Conservation (phyloP, 64 coral and sea anemone species). For the Porites lutea region DNA sequence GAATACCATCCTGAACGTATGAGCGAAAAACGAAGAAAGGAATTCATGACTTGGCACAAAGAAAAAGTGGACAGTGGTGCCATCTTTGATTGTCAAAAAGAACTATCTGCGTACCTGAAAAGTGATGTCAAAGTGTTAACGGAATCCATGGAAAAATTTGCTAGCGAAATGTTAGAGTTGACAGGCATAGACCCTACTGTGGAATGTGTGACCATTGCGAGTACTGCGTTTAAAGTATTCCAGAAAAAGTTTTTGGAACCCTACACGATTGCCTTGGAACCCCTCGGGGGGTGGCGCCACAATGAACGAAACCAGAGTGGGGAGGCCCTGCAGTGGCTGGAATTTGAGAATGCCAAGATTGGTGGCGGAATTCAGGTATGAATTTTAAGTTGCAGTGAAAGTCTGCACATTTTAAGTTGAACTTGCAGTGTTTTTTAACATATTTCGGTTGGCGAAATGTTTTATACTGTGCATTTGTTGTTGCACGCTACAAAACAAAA, state of each 20-base stretch:
- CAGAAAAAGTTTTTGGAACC: neutral
- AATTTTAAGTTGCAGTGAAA: no score
- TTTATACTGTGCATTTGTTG: accelerated
- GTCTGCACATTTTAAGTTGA: no score
- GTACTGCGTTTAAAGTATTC: neutral
- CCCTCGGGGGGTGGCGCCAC: neutral
- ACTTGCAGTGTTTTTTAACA: no score
- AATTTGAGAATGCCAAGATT: neutral
- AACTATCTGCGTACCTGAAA: neutral
- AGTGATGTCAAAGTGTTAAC: conserved; percentile 35
- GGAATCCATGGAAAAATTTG: neutral
- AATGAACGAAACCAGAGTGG: neutral
- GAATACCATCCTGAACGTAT: conserved; percentile 14
- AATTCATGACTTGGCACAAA: neutral
- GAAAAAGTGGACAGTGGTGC: neutral
- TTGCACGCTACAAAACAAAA: no score
- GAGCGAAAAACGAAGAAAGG: neutral
- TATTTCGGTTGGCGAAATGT: no score
- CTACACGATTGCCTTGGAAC: neutral
- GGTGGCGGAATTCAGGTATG: no score
- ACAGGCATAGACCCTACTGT: neutral
- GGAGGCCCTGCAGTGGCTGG: neutral
- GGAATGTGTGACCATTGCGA: neutral
- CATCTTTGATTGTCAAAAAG: conserved; percentile 43
- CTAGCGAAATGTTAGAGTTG: neutral